Percentiles rank a stretch among this genome's conserved stretches.
phyloP scores from a whole-genome alignment of 2,113 vertebrate genomes.

The Cavia aperea region DNA sequence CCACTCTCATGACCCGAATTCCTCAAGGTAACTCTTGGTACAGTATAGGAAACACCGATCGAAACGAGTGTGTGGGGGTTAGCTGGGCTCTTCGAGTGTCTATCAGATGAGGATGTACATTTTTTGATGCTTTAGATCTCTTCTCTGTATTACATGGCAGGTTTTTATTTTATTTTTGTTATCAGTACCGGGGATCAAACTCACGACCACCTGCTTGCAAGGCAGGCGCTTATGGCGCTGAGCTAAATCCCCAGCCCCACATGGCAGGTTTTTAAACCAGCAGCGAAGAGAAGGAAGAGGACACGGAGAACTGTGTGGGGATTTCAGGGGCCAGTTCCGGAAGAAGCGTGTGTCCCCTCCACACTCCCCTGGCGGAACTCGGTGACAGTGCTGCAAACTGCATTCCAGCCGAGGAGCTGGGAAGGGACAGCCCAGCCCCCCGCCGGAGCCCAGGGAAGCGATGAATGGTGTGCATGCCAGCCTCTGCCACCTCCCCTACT shows the following conservation, averaged over 20 bases:
- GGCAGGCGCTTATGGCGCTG: no score
- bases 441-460: background rate
- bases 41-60: constrained; percentile 32
- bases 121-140: background rate
- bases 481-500: background rate
- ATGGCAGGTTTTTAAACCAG: constrained; percentile 6
- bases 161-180: background rate
- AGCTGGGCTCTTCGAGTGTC: background rate
- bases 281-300: background rate
- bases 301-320: background rate
- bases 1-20: background rate
- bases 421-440: background rate
- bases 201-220: no score
- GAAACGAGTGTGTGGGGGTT: constrained; percentile 1
- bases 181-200: no score
- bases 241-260: no score
- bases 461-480: background rate
- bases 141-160: background rate
- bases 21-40: constrained; percentile 24
- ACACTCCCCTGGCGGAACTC: background rate
- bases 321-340: background rate
- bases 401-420: background rate
- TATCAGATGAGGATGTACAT: background rate
- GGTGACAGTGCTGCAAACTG: background rate
- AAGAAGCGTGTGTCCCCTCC: background rate